These are phyloP conservation scores for Allacma fusca DNA, from an alignment of 2,888 invertebrate species.

Conservation along the genomic window DNA sequence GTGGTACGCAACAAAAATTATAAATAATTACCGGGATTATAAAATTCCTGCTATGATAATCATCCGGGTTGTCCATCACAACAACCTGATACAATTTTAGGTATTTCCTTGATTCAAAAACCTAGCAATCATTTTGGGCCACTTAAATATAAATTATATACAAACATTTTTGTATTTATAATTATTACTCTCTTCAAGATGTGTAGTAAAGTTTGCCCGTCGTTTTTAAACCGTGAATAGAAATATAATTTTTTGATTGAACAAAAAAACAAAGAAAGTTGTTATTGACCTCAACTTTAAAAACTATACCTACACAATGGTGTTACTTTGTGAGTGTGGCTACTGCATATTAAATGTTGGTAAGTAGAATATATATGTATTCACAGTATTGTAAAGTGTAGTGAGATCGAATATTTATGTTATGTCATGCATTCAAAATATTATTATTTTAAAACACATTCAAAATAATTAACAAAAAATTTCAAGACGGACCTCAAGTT, in stretches of 20 bases:
- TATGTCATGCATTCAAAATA: conserved; percentile 11
- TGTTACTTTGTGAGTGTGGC: neutral
- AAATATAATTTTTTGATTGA: no score
- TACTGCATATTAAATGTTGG: neutral
- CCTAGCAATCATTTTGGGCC: neutral
- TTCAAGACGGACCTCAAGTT: conserved; percentile 16
- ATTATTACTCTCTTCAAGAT: neutral
- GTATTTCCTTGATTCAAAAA: neutral
- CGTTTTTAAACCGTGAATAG: no score
- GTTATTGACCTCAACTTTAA: no score
- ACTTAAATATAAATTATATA: conserved; percentile 8
- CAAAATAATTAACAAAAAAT: neutral
- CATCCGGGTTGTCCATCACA: conserved; percentile 33
- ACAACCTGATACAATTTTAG: conserved; percentile 17
- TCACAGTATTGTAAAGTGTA: neutral
- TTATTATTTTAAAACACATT: neutral
- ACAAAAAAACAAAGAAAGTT: no score
- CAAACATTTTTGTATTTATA: conserved; percentile 25
- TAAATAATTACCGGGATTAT: conserved; percentile 39
- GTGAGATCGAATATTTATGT: conserved; percentile 14
- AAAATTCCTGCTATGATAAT: conserved; percentile 36
- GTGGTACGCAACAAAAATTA: neutral
- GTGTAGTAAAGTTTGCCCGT: neutral
- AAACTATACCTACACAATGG: no score
- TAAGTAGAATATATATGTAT: neutral